These are phyloP conservation scores for Lithobates pipiens DNA, from an alignment of 2,797 vertebrate species.

Conservation along the genomic window DNA sequence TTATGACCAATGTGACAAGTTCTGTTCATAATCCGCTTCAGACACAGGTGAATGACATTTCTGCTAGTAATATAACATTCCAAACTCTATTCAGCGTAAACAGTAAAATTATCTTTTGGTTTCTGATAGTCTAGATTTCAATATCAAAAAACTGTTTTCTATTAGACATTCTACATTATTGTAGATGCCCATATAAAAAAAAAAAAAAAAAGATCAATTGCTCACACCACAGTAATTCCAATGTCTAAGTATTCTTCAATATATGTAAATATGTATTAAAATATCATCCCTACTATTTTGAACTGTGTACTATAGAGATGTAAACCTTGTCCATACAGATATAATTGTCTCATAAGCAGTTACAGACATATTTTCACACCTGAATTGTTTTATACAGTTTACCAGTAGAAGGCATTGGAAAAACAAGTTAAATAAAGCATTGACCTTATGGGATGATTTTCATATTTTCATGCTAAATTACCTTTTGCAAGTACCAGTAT, in stretches of 20 bases:
- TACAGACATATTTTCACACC: neutral
- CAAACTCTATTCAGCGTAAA: neutral
- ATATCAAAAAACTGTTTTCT: neutral
- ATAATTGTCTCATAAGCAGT: neutral
- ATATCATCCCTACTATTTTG: neutral
- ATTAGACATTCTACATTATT: neutral
- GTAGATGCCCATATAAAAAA: neutral
- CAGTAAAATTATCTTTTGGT: neutral
- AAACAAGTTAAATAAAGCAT: neutral
- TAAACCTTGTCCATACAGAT: neutral
- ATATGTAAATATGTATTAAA: neutral
- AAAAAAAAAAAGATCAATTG: neutral
- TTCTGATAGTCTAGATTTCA: neutral
- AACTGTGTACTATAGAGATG: neutral
- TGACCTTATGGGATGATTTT: no score
- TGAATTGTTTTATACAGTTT: neutral
- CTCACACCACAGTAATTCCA: neutral
- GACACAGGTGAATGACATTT: neutral
- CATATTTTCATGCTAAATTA: no score
- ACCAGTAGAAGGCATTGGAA: neutral
- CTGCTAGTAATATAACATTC: neutral
- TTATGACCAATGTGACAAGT: slow-evolving; percentile 78
- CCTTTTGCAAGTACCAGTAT: no score
- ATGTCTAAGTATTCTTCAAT: neutral
- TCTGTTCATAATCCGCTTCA: slow-evolving; percentile 79